Evolutionary conservation across 2,113 vertebrate genomes (phyloP).

Genomic region (Nibea albiflora): DNA sequence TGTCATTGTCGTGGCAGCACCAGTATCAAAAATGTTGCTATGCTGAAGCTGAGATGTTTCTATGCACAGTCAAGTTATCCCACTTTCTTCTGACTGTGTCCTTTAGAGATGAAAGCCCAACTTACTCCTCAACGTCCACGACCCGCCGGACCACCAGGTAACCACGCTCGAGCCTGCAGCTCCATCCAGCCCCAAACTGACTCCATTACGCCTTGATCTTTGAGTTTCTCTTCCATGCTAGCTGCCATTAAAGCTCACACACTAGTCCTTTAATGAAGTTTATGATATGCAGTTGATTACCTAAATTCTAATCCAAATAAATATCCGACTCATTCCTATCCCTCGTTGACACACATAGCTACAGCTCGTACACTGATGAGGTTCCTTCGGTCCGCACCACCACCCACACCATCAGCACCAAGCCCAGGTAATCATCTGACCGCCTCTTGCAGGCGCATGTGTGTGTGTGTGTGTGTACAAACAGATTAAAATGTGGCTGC

Average conservation of each 20-base stretch:
- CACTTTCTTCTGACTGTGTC: slow-evolving; percentile 9
- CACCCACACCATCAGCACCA: slow-evolving; percentile 57
- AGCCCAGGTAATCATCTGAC: slow-evolving; percentile 48
- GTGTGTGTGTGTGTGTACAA: background rate
- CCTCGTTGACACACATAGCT: slow-evolving; percentile 54
- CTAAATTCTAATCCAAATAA: background rate
- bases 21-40: too few relatives aligned
- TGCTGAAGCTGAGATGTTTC: background rate
- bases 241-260: too few relatives aligned
- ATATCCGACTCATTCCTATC: background rate
- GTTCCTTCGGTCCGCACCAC: slow-evolving; percentile 44
- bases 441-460: background rate
- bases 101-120: slow-evolving; percentile 54
- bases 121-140: slow-evolving; percentile 33
- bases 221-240: too few relatives aligned
- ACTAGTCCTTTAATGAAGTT: too few relatives aligned
- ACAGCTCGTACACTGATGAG: slow-evolving; percentile 67
- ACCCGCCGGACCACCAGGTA: slow-evolving; percentile 63
- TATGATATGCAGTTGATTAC: too few relatives aligned
- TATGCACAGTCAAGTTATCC: background rate
- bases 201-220: too few relatives aligned
- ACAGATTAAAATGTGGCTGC: background rate
- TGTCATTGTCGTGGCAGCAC: slow-evolving; percentile 18
- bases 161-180: background rate
- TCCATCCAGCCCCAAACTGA: too few relatives aligned